A percentile compares a stretch with the other conserved stretches of the same genome.
phyloP scores from a whole-genome alignment of 1,140 invertebrate species.

The Drosophila equinoxialis region DNA sequence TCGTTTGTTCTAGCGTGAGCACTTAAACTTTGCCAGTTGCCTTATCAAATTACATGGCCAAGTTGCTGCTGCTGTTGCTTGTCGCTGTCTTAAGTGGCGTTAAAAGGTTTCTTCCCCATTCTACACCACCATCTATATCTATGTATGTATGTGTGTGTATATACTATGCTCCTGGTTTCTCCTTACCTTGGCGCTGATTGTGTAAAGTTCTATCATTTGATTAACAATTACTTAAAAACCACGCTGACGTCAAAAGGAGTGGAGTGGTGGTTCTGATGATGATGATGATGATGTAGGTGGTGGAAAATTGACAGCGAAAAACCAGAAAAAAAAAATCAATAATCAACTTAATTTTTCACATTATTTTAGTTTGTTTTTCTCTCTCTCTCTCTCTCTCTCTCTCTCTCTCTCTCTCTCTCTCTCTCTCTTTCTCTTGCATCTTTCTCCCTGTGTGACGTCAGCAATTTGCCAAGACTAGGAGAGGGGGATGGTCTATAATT shows the following conservation, averaged over 20 bases:
- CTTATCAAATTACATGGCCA: constrained; percentile 79
- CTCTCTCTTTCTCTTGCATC: too few species aligned
- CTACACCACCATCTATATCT: background rate
- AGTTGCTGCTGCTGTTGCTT: constrained; percentile 25
- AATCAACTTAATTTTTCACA: constrained; percentile 71
- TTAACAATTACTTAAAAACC: constrained; percentile 69
- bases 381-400: too few species aligned
- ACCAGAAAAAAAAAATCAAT: constrained; percentile 56
- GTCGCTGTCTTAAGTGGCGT: constrained; percentile 45
- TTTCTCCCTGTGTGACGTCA: constrained; percentile 54
- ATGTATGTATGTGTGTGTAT: too few species aligned
- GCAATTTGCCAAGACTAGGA: constrained; percentile 10
- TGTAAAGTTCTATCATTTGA: constrained; percentile 59
- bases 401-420: too few species aligned
- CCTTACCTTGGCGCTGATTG: background rate
- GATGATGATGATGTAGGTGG: constrained; percentile 2
- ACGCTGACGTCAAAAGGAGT: constrained; percentile 60
- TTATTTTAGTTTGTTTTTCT: constrained; percentile 53
- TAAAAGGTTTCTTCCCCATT: constrained; percentile 65
- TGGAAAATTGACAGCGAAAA: constrained; percentile 11
- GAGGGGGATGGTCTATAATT: constrained; percentile 43
- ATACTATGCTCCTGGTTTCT: too few species aligned
- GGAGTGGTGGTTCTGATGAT: background rate
- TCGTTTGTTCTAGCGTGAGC: constrained; percentile 30
- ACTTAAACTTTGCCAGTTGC: constrained; percentile 52